Percentiles rank a stretch among this genome's conserved stretches.
These are phyloP conservation scores for Eciton burchellii DNA, from an alignment of 1,140 invertebrate genomes.

Conservation along the genomic window DNA sequence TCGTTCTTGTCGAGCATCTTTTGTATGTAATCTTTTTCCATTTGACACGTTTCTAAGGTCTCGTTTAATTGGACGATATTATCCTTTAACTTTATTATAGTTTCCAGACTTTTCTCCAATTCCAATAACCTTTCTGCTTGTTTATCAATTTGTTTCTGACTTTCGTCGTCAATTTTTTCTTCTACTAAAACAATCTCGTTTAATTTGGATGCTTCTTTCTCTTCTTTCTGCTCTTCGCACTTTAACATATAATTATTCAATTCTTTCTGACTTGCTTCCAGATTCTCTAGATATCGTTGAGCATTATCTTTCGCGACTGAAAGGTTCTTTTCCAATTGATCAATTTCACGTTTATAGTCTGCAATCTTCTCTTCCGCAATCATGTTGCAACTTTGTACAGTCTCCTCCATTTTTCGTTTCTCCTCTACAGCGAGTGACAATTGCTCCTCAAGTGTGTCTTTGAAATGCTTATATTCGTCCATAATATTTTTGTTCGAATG, in stretches of 20 bases:
- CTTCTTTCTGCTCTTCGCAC: slow-evolving; percentile 41
- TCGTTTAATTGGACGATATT: slow-evolving; percentile 50
- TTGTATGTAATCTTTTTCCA: slow-evolving; percentile 51
- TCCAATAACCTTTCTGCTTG: slow-evolving; percentile 37
- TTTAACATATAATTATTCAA: slow-evolving; percentile 44
- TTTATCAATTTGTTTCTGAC: slow-evolving; percentile 27
- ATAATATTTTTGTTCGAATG: slow-evolving; percentile 7
- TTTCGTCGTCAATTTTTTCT: slow-evolving; percentile 21
- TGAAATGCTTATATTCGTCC: slow-evolving; percentile 47
- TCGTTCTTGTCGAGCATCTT: slow-evolving; percentile 48
- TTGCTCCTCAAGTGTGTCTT: slow-evolving; percentile 33
- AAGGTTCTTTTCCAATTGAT: slow-evolving; percentile 36
- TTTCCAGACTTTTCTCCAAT: slow-evolving; percentile 33
- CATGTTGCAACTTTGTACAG: not conserved
- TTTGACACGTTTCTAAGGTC: slow-evolving; percentile 49
- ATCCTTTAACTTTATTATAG: slow-evolving; percentile 23
- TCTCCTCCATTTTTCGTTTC: slow-evolving; percentile 35
- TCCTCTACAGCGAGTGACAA: slow-evolving; percentile 23
- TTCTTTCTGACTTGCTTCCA: slow-evolving; percentile 14
- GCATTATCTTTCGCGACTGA: not conserved
- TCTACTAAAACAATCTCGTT: slow-evolving; percentile 51
- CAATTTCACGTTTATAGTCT: slow-evolving; percentile 33
- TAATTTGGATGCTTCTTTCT: not conserved
- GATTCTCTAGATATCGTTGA: slow-evolving; percentile 44
- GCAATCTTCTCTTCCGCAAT: slow-evolving; percentile 9